Evolutionary conservation across 1,140 invertebrate genomes (phyloP).

Genomic region (Drusus annulatus): DNA sequence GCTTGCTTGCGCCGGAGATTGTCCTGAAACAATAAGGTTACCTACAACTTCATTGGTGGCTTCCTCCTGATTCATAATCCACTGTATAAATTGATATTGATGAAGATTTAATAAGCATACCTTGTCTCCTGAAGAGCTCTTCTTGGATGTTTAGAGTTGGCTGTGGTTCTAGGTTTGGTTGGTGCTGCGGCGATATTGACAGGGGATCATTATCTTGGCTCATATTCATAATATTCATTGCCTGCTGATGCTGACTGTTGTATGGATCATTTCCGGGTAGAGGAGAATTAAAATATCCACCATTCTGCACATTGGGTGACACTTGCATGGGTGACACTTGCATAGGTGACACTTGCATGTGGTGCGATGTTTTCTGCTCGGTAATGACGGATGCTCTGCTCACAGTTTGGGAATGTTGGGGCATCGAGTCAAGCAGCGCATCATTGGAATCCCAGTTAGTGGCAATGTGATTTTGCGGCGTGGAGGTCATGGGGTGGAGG

Average conservation of each 20-base stretch:
- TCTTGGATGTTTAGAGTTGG: conserved; percentile 60
- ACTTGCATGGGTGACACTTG: no score
- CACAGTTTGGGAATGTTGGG: conserved; percentile 61
- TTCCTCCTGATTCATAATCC: background rate
- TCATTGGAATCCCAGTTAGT: conserved; percentile 70
- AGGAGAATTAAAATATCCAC: conserved; percentile 65
- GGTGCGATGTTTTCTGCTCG: conserved; percentile 68
- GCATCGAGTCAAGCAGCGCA: conserved; percentile 65
- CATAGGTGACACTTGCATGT: background rate
- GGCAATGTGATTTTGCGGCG: conserved; percentile 73
- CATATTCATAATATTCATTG: conserved; percentile 54
- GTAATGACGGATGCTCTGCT: conserved; percentile 71
- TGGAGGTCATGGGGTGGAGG: conserved; percentile 68
- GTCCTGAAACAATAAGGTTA: conserved; percentile 61
- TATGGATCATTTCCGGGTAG: conserved; percentile 14
- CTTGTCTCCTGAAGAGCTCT: conserved; percentile 46
- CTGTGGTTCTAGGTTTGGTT: conserved; percentile 71
- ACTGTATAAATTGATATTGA: no score
- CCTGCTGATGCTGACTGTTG: conserved; percentile 10
- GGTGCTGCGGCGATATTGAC: conserved; percentile 69
- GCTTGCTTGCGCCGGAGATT: conserved; percentile 74
- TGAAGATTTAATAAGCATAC: conserved; percentile 29
- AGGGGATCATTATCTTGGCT: conserved; percentile 72
- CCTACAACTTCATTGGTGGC: conserved; percentile 39
- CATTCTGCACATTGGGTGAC: conserved; percentile 70